A percentile compares a stretch with the other conserved stretches of the same genome.
These are phyloP conservation scores for Calcarius ornatus DNA, from an alignment of 2,113 vertebrate genomes.

Conservation along the genomic window DNA sequence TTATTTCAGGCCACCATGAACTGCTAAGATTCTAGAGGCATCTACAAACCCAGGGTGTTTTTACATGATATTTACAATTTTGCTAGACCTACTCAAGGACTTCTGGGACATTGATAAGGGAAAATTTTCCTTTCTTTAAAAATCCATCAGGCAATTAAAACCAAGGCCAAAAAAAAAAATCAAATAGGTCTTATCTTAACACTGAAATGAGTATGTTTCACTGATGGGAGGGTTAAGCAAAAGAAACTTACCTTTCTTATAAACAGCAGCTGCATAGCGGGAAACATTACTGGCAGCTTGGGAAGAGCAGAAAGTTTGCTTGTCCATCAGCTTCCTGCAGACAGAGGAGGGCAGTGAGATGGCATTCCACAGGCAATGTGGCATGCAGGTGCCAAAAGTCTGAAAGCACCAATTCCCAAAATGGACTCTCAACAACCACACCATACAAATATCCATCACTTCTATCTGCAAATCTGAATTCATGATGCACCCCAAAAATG, in stretches of 20 bases:
- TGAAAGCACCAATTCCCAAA: not conserved
- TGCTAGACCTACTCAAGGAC: not conserved
- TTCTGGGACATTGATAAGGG: not conserved
- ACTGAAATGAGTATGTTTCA: not conserved
- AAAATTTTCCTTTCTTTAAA: not conserved
- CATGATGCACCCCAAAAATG: fast-evolving
- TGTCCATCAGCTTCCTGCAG: constrained; percentile 96
- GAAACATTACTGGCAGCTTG: constrained; percentile 91
- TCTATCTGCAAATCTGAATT: not conserved
- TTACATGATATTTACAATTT: not conserved
- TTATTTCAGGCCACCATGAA: not conserved
- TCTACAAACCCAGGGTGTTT: not conserved
- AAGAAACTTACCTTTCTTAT: constrained; percentile 86
- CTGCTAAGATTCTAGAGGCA: not conserved
- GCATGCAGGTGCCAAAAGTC: not conserved
- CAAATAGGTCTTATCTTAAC: not conserved
- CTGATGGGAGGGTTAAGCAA: not conserved
- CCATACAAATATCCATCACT: not conserved
- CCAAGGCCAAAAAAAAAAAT: not conserved
- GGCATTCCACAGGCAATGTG: not conserved
- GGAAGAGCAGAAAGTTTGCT: constrained; percentile 92
- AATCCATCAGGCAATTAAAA: not conserved
- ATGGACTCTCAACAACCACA: not conserved
- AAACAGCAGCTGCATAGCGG: constrained; percentile 92
- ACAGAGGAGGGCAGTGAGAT: not conserved